A percentile compares a stretch with the other conserved stretches of the same genome.
Conservation (phyloP, 1,140 invertebrate species). For the Trichomalopsis sarcophagae region DNA sequence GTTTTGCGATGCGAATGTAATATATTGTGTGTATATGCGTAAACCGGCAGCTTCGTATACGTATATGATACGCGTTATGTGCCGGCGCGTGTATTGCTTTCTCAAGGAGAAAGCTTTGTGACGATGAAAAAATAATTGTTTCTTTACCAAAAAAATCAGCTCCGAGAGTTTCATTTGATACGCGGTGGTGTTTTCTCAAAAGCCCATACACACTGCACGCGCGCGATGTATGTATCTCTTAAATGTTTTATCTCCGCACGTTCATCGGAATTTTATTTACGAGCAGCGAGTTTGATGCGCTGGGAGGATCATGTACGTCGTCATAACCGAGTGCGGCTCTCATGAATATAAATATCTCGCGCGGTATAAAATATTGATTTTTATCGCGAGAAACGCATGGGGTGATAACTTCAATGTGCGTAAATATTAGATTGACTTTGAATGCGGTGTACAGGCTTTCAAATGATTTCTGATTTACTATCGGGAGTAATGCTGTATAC, state of each 20-base stretch:
- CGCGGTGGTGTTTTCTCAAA: neutral
- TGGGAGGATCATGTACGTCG: too few relatives aligned
- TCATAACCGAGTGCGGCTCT: too few relatives aligned
- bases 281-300: too few relatives aligned
- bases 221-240: neutral
- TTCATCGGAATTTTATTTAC: too few relatives aligned
- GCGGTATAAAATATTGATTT: too few relatives aligned
- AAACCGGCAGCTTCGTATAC: neutral
- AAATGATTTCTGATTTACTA: too few relatives aligned
- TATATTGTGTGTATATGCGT: neutral
- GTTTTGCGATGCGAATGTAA: constrained; percentile 2
- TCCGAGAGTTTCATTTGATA: neutral
- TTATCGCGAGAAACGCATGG: too few relatives aligned
- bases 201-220: neutral
- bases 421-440: too few relatives aligned
- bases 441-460: too few relatives aligned
- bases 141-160: constrained; percentile 1
- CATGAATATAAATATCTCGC: neutral
- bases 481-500: too few relatives aligned
- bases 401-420: too few relatives aligned
- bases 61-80: neutral
- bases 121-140: constrained; percentile 43
- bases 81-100: constrained; percentile 17
- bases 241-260: neutral
- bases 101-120: constrained; percentile 43